These are phyloP conservation scores for Gadopsis marmoratus DNA, from an alignment of 2,797 vertebrate species.

Conservation along the genomic window DNA sequence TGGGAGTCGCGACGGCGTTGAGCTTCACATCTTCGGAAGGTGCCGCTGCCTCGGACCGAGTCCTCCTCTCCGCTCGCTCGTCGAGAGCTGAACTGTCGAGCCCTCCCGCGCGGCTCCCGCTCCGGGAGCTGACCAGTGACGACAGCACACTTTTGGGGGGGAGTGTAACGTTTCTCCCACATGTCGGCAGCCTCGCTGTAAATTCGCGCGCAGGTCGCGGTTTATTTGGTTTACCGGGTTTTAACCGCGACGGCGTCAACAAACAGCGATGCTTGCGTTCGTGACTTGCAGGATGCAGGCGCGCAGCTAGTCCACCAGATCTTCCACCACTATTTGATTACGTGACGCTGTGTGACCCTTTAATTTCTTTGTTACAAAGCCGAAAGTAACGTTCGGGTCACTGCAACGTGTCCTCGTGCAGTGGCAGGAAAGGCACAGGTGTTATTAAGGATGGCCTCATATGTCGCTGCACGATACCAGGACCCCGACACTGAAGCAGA, in stretches of 20 bases:
- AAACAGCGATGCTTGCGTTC: background rate
- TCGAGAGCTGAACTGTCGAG: slow-evolving; percentile 62
- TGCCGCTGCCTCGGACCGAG: slow-evolving; percentile 45
- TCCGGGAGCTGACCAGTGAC: slow-evolving; percentile 70
- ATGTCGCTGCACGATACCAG: too few species aligned
- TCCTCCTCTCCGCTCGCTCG: slow-evolving; percentile 57
- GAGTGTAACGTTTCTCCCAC: slow-evolving; percentile 45
- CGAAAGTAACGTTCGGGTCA: too few species aligned
- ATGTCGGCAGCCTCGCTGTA: slow-evolving; percentile 52
- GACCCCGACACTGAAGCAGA: too few species aligned
- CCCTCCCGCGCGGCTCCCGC: slow-evolving; percentile 57
- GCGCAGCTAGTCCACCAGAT: too few species aligned
- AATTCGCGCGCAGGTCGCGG: slow-evolving; percentile 5
- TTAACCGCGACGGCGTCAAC: slow-evolving; percentile 6
- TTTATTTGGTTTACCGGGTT: background rate
- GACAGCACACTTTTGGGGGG: slow-evolving; percentile 59
- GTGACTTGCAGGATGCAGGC: too few species aligned
- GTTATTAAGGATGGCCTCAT: too few species aligned
- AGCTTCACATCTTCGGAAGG: slow-evolving; percentile 69
- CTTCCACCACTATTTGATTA: too few species aligned
- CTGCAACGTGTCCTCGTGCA: too few species aligned
- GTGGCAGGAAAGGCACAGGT: too few species aligned
- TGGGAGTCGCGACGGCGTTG: slow-evolving; percentile 17
- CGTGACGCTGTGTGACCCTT: too few species aligned
- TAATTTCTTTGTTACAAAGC: too few species aligned